A percentile compares a stretch with the other conserved stretches of the same genome.
phyloP scores from a whole-genome alignment of 2,888 invertebrate species.

The Camptogramma bilineatum region DNA sequence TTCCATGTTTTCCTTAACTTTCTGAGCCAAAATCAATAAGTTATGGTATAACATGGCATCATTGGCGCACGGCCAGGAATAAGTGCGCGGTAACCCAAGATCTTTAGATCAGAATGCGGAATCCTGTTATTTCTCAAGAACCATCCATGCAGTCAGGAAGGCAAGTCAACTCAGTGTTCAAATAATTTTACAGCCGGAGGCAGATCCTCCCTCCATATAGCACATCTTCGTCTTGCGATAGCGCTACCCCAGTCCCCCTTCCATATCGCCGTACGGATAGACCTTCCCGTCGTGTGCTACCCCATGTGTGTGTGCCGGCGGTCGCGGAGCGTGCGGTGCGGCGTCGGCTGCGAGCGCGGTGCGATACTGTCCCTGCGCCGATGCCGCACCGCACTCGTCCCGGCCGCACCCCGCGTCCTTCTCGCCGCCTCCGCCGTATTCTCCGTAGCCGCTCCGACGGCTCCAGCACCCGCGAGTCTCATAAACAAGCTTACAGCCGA shows the following conservation, averaged over 20 bases:
- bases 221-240: conserved; percentile 73
- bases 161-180: conserved; percentile 21
- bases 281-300: conserved; percentile 57
- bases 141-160: conserved; percentile 10
- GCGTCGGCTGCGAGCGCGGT: conserved; percentile 51
- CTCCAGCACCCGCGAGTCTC: conserved; percentile 58
- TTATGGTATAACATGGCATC: conserved; percentile 25
- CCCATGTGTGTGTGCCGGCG: conserved; percentile 58
- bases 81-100: conserved; percentile 19
- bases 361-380: conserved; percentile 38
- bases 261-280: conserved; percentile 50
- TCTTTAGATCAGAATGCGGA: conserved; percentile 16
- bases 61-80: conserved; percentile 24
- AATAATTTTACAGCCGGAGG: conserved; percentile 73
- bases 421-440: conserved; percentile 59
- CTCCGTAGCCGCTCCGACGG: conserved; percentile 72
- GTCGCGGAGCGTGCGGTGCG: conserved; percentile 61
- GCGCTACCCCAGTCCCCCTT: conserved; percentile 62
- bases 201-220: conserved; percentile 65
- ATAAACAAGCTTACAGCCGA: conserved; percentile 62
- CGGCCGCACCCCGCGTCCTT: conserved; percentile 56
- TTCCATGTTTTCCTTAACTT: conserved; percentile 20
- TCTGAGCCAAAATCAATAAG: conserved; percentile 32
- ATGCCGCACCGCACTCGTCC: conserved; percentile 53
- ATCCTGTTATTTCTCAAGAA: conserved; percentile 6